Conservation (phyloP, 1,140 invertebrate species). For the Bombus impatiens region DNA sequence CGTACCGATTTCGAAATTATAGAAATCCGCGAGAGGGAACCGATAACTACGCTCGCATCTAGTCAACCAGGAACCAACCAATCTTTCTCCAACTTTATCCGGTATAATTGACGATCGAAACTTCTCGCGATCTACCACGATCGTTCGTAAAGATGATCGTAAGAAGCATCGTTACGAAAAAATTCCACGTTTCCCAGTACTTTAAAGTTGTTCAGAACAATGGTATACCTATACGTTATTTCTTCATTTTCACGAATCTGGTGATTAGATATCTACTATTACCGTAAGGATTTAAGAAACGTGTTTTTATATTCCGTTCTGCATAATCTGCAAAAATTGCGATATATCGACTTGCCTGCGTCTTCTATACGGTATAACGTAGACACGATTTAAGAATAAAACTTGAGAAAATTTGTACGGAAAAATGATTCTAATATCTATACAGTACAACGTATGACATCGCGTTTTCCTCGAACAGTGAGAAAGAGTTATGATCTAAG, state of each 20-base stretch:
- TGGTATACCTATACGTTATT: no score
- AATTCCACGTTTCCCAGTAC: not conserved
- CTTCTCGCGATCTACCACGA: not conserved
- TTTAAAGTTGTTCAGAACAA: not conserved
- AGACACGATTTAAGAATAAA: not conserved
- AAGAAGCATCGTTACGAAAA: not conserved
- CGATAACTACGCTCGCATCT: conserved; percentile 7
- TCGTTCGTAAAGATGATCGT: not conserved
- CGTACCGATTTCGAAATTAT: conserved; percentile 58
- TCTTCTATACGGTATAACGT: not conserved
- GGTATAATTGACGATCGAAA: not conserved
- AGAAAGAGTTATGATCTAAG: not conserved
- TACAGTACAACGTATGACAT: no score
- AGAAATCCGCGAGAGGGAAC: conserved; percentile 23
- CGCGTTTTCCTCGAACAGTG: not conserved
- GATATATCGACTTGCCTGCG: no score
- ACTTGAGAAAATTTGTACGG: no score
- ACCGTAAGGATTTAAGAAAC: no score
- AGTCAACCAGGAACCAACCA: not conserved
- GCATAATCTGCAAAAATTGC: not conserved
- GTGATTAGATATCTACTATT: no score
- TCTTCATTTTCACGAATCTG: no score
- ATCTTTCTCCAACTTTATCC: not conserved
- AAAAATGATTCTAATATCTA: no score
- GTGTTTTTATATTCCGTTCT: no score